Conservation (phyloP, 2,888 invertebrate genomes). For the Cactoblastis cactorum region DNA sequence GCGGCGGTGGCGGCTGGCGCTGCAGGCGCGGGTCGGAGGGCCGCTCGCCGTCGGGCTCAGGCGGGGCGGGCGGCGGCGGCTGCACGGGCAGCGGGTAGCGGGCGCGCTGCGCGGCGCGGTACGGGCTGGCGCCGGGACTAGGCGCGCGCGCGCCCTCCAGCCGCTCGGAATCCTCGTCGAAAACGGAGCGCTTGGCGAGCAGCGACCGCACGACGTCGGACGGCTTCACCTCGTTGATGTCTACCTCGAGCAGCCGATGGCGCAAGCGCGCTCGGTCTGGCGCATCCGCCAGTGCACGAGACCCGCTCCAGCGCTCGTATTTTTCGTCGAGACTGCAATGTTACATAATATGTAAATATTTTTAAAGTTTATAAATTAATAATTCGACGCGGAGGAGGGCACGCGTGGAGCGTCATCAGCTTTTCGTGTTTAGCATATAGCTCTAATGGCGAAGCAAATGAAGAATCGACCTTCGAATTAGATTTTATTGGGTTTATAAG, state of each 20-base stretch:
- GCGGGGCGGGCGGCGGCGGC: conserved; percentile 40
- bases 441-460: too few relatives aligned
- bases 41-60: conserved; percentile 21
- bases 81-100: conserved; percentile 90
- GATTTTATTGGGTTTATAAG: too few relatives aligned
- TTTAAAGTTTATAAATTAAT: too few relatives aligned
- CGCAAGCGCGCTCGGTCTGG: conserved; percentile 81
- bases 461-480: too few relatives aligned
- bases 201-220: conserved; percentile 96
- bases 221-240: conserved; percentile 90
- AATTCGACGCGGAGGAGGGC: too few relatives aligned
- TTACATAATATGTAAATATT: too few relatives aligned
- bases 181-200: conserved; percentile 94
- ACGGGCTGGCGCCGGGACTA: conserved; percentile 71
- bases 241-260: conserved; percentile 88
- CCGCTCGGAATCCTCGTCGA: conserved; percentile 96
- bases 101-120: conserved; percentile 75
- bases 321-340: conserved; percentile 89
- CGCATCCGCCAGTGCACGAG: conserved; percentile 79
- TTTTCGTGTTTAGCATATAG: too few relatives aligned
- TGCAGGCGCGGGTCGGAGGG: conserved; percentile 40
- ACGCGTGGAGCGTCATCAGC: too few relatives aligned
- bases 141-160: conserved; percentile 92
- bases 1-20: conserved; percentile 34
- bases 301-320: conserved; percentile 91